Base-by-base conservation (phyloP, 2,797 vertebrate genomes). In the Poecilia wingei region DNA sequence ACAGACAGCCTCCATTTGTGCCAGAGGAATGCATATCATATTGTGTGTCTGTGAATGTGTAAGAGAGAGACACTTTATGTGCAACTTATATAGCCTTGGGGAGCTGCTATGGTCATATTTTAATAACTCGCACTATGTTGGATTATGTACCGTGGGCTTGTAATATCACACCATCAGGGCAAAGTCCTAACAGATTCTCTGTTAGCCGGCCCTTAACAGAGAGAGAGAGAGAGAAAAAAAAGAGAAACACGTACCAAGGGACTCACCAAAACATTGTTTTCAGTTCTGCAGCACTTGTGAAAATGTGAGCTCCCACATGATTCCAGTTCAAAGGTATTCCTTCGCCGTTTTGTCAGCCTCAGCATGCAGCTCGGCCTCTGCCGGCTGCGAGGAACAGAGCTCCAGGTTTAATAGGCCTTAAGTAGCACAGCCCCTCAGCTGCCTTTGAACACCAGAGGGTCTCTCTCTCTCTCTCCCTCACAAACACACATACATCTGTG, bases 321-420 rank as follows among this genome's bases (percentile, higher is more conserved):
- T 90, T 94, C 85, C 89, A 94, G 95, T 95, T 95, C 94, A 95
- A 95, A 95, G 95, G 93, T 94, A 93, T 84, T 84, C 82, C 85
- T 92, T 81, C 76, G 64, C 80, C 87, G 82, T 94, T 94, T 91
- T 93, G 93, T 93, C 93, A 91, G 92, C 91, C 93, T 93, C 89
- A 92, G 92, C 92, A 94, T 72, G 85, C 90, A 81, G 74, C 28
- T 72, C 81, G 82, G 89, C 88, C 87, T 90, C 88, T 91, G 84
- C 76, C 46, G 69, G 88, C 91, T 90, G 91, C 92, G 89, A 91
- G 87, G 86, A 91, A 81, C 88, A 87, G 91, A 91, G 93, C 91
- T 93, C 82, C 88, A 93, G 93, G 92, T 95, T 95, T 95, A 94
- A 95, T 93, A 91, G 93, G 91, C 91, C 92, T 94, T 93, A 95